A percentile compares a stretch with the other conserved stretches of the same genome.
These are phyloP conservation scores for Drosophila jambulina DNA, from an alignment of 1,140 invertebrate species.

Conservation along the genomic window DNA sequence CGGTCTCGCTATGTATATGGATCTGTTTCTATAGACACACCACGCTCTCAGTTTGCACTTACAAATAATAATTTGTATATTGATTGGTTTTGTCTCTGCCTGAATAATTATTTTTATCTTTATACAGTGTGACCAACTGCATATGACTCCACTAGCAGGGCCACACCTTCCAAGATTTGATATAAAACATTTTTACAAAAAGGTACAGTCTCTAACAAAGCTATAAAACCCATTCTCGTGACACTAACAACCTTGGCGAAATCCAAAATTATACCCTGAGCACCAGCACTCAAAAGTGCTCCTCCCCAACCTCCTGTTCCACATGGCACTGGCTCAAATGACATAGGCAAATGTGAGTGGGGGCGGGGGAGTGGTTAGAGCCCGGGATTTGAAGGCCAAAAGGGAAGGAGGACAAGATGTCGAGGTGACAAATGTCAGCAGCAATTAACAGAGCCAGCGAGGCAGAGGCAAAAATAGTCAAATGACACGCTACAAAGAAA, in stretches of 20 bases:
- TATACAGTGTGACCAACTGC: not conserved
- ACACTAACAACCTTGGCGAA: not conserved
- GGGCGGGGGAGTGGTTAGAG: not conserved
- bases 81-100: no score
- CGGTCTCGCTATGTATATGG: no score
- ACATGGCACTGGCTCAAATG: not conserved
- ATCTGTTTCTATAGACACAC: no score
- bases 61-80: no score
- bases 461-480: slow-evolving; percentile 53
- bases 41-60: no score
- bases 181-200: not conserved
- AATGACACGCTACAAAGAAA: slow-evolving; percentile 66
- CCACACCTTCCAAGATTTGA: not conserved
- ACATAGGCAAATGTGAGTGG: slow-evolving; percentile 2
- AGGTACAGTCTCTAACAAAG: not conserved
- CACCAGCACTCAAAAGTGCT: slow-evolving; percentile 5
- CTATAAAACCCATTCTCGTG: not conserved
- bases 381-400: slow-evolving; percentile 12
- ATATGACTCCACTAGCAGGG: not conserved
- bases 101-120: not conserved
- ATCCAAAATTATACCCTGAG: slow-evolving; percentile 19
- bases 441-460: slow-evolving; percentile 73
- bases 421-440: slow-evolving; percentile 67
- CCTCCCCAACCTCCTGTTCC: not conserved
- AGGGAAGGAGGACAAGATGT: slow-evolving; percentile 7